Percentiles rank a stretch among this genome's conserved stretches.
Conservation (phyloP, 2,797 vertebrate species). For the Eulemur albifrons region DNA sequence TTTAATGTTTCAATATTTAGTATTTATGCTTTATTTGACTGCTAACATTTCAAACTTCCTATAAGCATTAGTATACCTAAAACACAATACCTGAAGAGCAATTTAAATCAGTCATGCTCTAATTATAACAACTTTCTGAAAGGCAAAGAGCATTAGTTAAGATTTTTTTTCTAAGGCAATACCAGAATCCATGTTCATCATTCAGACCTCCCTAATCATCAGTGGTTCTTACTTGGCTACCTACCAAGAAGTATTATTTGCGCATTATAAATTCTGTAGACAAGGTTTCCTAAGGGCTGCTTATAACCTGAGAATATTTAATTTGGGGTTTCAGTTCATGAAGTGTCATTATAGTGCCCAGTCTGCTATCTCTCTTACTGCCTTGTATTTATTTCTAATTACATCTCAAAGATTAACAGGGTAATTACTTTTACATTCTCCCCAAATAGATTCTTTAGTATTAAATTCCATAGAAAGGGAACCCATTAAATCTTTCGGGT, state of each 20-base stretch:
- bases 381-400: constrained; percentile 11
- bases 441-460: not conserved
- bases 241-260: constrained; percentile 42
- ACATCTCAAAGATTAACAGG: not conserved
- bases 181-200: not conserved
- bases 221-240: not conserved
- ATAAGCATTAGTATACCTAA: constrained; percentile 15
- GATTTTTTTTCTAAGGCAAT: not conserved
- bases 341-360: not conserved
- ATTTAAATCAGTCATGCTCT: not conserved
- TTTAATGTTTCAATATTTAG: not conserved
- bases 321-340: constrained; percentile 6
- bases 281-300: not conserved
- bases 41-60: constrained; percentile 29
- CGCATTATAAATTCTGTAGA: constrained; percentile 24
- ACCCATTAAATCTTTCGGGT: not conserved
- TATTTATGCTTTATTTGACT: not conserved
- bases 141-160: not conserved
- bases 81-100: not conserved
- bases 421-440: not conserved
- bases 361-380: not conserved
- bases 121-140: constrained; percentile 38
- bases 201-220: not conserved
- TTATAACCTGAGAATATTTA: constrained; percentile 19
- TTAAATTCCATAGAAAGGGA: constrained; percentile 1